Conservation (phyloP, 2,888 invertebrate genomes). For the Apotomis turbidana region DNA sequence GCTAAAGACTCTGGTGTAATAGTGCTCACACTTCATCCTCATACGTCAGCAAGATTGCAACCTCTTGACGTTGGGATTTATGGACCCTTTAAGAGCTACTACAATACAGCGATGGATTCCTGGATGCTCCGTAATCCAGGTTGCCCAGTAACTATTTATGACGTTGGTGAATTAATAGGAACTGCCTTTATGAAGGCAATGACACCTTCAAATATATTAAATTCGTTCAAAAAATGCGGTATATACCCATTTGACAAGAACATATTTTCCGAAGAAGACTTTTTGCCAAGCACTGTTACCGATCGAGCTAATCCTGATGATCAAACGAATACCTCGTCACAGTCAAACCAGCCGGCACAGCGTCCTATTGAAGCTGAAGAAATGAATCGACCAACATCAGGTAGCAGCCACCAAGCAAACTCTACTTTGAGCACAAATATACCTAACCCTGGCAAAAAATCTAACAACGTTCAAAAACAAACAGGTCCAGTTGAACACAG, state of each 20-base stretch:
- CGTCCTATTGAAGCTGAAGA: too few species aligned
- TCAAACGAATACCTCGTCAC: too few species aligned
- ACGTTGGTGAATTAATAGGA: not conserved
- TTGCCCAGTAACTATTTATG: slow-evolving; percentile 4
- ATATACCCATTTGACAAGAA: slow-evolving; percentile 16
- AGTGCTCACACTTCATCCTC: slow-evolving; percentile 1
- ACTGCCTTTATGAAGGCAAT: not conserved
- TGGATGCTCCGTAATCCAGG: slow-evolving; percentile 3
- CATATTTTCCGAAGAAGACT: not conserved
- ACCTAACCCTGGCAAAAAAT: too few species aligned
- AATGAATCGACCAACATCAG: too few species aligned
- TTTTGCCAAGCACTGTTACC: not conserved
- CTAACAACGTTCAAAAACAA: too few species aligned
- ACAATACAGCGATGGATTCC: slow-evolving; percentile 1
- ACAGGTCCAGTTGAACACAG: too few species aligned
- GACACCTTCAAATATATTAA: slow-evolving; percentile 13
- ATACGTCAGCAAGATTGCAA: not conserved
- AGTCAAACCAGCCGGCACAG: too few species aligned
- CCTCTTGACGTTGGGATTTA: not conserved
- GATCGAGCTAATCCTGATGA: too few species aligned
- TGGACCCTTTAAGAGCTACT: not conserved
- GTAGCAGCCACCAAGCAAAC: too few species aligned
- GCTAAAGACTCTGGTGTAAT: not conserved
- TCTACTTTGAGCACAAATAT: too few species aligned
- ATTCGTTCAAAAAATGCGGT: slow-evolving; percentile 21